Base-by-base conservation (phyloP, 2,797 vertebrate genomes). In the Remorina albescens region DNA sequence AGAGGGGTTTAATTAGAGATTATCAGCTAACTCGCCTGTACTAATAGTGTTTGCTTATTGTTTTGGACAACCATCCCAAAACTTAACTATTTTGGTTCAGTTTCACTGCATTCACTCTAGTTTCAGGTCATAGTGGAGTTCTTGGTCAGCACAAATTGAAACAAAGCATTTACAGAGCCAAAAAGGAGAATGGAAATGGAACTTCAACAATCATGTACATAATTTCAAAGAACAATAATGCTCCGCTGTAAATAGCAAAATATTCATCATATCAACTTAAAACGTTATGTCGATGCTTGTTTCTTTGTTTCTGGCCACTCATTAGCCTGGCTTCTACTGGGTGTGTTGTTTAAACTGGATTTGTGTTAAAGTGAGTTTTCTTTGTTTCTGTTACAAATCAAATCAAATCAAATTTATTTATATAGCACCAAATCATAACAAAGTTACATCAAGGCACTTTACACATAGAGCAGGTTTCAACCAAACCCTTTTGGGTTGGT, bases 291-390 rank as follows among this genome's bases (percentile, higher is more conserved):
- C 34, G n/a, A 6, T 19, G 41, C 18, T 42, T 42, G 41, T 18
- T 42, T 44, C n/a, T n/a, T n/a, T n/a, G n/a, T n/a, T n/a, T n/a
- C 88, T 91, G 90, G 65, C 71, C 74, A 18, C 67, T 80, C 80
- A 84, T 90, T 89, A 87, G 85, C 82, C 60, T 53, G 59, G 72
- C 60, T 70, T 87, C 81, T 81, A 80, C 50, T 54, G 34, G 57
- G 55, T 67, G 37, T 76, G 84, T 77, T 88, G 74, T 83, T 88
- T 81, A 34, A 56, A 74, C 56, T 77, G 60, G 44, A 75, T 55
- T 62, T 51, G 62, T 56, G 63, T 60, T 74, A n/a, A 63, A 58
- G 28, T 71, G 44, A 63, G 41, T 80, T 71, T 78, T 67, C 53
- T 67, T 65, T 67, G 44, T 79, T 72, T 50, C 7, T 8, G 62